phyloP scores from a whole-genome alignment of 1,140 invertebrate genomes.

The Trichogramma pretiosum region DNA sequence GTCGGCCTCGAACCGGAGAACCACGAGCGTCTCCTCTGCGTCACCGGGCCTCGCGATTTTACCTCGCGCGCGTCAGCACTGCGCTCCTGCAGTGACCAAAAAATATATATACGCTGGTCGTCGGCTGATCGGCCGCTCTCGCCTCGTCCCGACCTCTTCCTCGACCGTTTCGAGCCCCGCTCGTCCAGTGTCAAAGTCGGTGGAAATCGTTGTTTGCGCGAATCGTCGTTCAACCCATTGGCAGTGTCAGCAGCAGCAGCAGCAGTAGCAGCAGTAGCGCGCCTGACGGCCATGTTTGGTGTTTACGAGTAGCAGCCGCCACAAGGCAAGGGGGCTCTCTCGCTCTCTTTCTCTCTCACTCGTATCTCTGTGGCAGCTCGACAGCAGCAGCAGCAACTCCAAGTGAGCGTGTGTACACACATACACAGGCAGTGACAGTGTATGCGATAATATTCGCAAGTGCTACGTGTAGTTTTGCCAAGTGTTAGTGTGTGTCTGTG shows the following conservation, averaged over 20 bases:
- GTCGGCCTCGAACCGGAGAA: slow-evolving; percentile 45
- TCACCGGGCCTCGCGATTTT: background rate
- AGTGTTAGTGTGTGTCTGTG: background rate
- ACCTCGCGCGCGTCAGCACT: slow-evolving; percentile 4
- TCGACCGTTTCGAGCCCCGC: background rate
- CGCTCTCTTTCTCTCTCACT: no score
- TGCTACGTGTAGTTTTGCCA: background rate
- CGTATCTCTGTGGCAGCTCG: background rate
- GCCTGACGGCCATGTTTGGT: slow-evolving; percentile 46
- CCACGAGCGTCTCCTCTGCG: slow-evolving; percentile 8
- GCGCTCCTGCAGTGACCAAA: background rate
- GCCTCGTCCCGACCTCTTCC: background rate
- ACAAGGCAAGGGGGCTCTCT: no score
- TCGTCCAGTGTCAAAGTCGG: no score
- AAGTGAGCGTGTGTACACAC: background rate
- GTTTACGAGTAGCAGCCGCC: no score
- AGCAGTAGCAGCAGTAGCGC: background rate
- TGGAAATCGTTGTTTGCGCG: no score
- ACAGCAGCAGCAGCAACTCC: background rate
- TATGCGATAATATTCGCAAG: background rate
- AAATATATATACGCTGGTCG: no score
- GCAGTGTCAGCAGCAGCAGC: background rate
- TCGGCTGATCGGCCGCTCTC: background rate
- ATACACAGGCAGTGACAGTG: background rate
- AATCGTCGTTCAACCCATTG: slow-evolving; percentile 2